phyloP scores from a whole-genome alignment of 1,140 invertebrate species.

The Drosophila nigromelanica region DNA sequence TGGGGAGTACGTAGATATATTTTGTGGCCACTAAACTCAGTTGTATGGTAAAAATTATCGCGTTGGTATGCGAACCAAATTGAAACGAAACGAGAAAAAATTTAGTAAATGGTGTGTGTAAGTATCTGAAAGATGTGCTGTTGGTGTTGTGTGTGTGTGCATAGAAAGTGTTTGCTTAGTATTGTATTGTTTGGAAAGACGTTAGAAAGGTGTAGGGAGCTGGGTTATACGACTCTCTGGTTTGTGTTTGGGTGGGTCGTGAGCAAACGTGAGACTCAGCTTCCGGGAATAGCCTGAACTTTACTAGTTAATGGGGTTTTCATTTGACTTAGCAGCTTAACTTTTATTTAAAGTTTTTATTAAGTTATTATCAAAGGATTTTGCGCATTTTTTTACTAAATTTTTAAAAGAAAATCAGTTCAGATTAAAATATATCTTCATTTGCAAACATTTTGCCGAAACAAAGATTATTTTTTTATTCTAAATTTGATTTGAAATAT shows the following conservation, averaged over 20 bases:
- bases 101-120: constrained; percentile 31
- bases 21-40: constrained; percentile 3
- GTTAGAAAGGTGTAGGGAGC: constrained; percentile 42
- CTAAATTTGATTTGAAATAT: too few relatives aligned
- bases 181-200: constrained; percentile 12
- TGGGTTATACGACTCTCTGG: constrained; percentile 19
- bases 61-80: constrained; percentile 41
- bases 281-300: constrained; percentile 18
- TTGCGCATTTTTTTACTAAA: too few relatives aligned
- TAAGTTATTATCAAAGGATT: too few relatives aligned
- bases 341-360: background rate
- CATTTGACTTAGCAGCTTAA: background rate
- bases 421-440: too few relatives aligned
- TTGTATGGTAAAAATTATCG: constrained; percentile 39
- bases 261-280: constrained; percentile 10
- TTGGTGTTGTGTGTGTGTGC: constrained; percentile 16
- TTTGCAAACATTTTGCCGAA: too few relatives aligned
- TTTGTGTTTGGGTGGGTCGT: constrained; percentile 48
- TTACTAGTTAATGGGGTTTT: background rate
- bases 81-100: constrained; percentile 41
- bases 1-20: constrained; percentile 16
- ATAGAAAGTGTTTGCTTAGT: constrained; percentile 44
- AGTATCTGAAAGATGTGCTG: constrained; percentile 6
- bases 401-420: too few relatives aligned
- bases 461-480: too few relatives aligned